phyloP scores from a whole-genome alignment of 2,888 invertebrate genomes.

The Trissoscelio sp. region DNA sequence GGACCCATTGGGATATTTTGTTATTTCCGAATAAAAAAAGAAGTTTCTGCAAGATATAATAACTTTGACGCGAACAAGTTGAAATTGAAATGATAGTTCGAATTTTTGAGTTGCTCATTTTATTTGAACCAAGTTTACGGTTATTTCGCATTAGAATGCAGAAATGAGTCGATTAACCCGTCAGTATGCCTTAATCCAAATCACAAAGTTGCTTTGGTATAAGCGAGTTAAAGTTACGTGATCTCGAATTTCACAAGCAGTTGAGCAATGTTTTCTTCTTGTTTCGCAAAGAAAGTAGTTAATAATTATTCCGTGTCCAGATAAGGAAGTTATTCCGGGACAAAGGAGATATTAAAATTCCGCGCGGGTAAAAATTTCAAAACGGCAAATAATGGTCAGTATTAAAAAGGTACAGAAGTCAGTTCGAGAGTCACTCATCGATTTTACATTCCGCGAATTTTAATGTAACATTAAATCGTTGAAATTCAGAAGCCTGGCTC shows the following conservation, averaged over 20 bases:
- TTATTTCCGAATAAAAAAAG: too few relatives aligned
- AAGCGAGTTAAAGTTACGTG: not conserved
- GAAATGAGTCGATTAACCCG: too few relatives aligned
- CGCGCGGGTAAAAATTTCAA: conserved; percentile 45
- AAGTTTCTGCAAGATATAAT: too few relatives aligned
- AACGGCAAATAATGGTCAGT: conserved; percentile 57
- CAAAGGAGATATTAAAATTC: conserved; percentile 47
- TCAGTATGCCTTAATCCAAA: too few relatives aligned
- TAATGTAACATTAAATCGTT: conserved; percentile 68
- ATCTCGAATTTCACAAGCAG: conserved; percentile 16
- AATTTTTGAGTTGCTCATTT: too few relatives aligned
- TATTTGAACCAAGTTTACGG: too few relatives aligned
- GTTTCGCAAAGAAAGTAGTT: conserved; percentile 10
- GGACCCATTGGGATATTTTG: too few relatives aligned
- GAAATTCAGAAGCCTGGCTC: conserved; percentile 60
- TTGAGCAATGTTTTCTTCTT: conserved; percentile 7
- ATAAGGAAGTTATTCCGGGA: conserved; percentile 25
- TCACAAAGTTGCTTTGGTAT: too few relatives aligned
- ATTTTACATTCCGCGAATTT: conserved; percentile 67
- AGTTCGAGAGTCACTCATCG: conserved; percentile 54
- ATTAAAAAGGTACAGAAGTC: conserved; percentile 41
- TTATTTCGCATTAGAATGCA: too few relatives aligned
- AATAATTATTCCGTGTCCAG: conserved; percentile 36
- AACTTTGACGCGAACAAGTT: too few relatives aligned
- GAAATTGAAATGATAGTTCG: too few relatives aligned